These are phyloP conservation scores for Petromus typicus DNA, from an alignment of 2,113 vertebrate genomes.

Conservation along the genomic window DNA sequence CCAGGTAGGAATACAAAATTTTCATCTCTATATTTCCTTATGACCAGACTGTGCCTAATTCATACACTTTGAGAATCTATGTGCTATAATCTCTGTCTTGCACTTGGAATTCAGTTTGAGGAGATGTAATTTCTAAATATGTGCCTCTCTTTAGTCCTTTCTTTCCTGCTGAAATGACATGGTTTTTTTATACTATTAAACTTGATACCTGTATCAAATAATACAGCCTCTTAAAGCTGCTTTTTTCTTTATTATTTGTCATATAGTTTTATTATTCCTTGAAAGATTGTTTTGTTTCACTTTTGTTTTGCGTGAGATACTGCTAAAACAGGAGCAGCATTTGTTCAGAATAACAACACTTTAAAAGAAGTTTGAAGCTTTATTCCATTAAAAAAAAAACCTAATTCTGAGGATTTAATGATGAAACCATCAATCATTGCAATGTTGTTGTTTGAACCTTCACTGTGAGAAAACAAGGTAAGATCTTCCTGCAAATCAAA, in stretches of 20 bases:
- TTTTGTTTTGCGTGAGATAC: conserved; percentile 50
- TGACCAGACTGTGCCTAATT: background rate
- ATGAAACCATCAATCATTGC: conserved; percentile 50
- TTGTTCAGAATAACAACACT: conserved; percentile 47
- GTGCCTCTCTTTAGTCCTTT: background rate
- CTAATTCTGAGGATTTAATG: conserved; percentile 67
- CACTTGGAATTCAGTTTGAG: background rate
- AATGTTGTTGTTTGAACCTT: conserved; percentile 60
- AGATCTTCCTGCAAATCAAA: conserved; percentile 20
- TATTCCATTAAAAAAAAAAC: conserved; percentile 58
- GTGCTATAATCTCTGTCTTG: background rate
- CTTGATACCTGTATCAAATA: conserved; percentile 54
- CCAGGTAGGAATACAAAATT: background rate
- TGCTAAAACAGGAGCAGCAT: background rate
- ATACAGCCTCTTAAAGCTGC: conserved; percentile 36
- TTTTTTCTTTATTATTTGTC: conserved; percentile 52
- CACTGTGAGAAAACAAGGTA: background rate
- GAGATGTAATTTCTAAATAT: conserved; percentile 14
- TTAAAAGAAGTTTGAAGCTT: conserved; percentile 55
- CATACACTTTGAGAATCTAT: background rate
- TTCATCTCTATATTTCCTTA: background rate
- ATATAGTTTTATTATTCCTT: conserved; percentile 63
- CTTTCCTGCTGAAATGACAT: conserved; percentile 11
- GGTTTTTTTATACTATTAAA: background rate
- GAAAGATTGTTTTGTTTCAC: conserved; percentile 59